Percentiles rank a stretch among this genome's conserved stretches.
Conservation (phyloP, 2,113 vertebrate genomes). For the Archocentrus centrarchus region DNA sequence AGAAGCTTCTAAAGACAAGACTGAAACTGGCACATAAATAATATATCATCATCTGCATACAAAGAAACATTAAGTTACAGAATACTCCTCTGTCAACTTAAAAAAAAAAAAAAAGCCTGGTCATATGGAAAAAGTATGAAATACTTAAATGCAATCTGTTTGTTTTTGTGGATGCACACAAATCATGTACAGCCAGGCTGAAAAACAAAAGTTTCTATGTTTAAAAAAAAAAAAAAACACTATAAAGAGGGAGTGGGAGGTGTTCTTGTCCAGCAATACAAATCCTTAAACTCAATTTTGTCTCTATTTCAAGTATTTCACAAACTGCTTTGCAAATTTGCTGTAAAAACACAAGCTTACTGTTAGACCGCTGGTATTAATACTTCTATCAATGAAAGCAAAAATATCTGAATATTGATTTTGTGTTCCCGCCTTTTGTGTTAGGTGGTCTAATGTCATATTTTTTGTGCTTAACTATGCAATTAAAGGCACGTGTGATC, state of each 20-base stretch:
- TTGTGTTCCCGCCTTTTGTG: not conserved
- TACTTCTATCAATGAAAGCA: not conserved
- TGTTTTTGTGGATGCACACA: not conserved
- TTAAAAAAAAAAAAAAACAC: too few relatives aligned
- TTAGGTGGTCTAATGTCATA: not conserved
- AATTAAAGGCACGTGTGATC: not conserved
- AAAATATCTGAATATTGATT: not conserved
- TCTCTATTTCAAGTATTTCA: not conserved
- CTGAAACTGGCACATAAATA: not conserved
- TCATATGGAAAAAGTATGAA: not conserved
- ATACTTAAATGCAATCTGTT: not conserved
- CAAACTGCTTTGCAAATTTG: not conserved
- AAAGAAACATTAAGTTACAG: not conserved
- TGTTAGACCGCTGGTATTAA: not conserved
- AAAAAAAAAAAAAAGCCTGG: not conserved
- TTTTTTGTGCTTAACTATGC: not conserved
- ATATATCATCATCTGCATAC: not conserved
- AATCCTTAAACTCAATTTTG: too few relatives aligned
- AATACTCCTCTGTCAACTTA: not conserved
- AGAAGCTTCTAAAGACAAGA: not conserved
- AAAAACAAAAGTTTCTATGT: not conserved
- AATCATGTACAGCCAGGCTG: not conserved
- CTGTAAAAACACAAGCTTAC: not conserved
- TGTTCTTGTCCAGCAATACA: too few relatives aligned
- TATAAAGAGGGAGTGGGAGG: too few relatives aligned